phyloP scores from a whole-genome alignment of 2,797 vertebrate species.

The Clarias platycephalus region DNA sequence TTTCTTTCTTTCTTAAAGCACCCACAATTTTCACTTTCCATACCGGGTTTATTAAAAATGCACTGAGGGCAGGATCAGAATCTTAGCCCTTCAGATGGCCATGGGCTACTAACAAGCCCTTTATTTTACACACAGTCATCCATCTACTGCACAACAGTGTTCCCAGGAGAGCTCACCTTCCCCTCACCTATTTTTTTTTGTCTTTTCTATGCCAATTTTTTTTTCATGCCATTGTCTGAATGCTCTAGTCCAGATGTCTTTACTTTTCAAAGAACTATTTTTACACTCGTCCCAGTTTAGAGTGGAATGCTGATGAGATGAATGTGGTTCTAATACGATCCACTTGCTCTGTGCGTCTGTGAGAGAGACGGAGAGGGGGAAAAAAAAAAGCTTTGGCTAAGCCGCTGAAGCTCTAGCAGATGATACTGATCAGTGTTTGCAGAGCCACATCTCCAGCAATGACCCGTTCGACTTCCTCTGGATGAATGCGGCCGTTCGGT shows the following conservation, averaged over 20 bases:
- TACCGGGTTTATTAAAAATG: not conserved
- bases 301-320: not conserved
- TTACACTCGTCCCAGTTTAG: not conserved
- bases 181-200: not conserved
- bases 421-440: conserved; percentile 52
- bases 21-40: not conserved
- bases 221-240: not conserved
- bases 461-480: conserved; percentile 32
- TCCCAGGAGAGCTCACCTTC: conserved; percentile 22
- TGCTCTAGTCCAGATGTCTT: conserved; percentile 10
- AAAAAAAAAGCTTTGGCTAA: not conserved
- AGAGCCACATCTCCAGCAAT: conserved; percentile 42
- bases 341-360: not conserved
- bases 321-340: conserved; percentile 1
- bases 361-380: not conserved
- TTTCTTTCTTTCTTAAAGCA: not conserved
- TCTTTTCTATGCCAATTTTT: not conserved
- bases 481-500: conserved; percentile 36
- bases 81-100: conserved; percentile 34
- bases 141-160: conserved; percentile 20
- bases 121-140: not conserved
- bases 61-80: not conserved
- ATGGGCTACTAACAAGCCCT: conserved; percentile 28
- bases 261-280: conserved; percentile 23
- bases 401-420: conserved; percentile 38